Percentiles rank a stretch among this genome's conserved stretches.
Conservation (phyloP, 2,888 invertebrate genomes). For the Luffia ferchaultella region DNA sequence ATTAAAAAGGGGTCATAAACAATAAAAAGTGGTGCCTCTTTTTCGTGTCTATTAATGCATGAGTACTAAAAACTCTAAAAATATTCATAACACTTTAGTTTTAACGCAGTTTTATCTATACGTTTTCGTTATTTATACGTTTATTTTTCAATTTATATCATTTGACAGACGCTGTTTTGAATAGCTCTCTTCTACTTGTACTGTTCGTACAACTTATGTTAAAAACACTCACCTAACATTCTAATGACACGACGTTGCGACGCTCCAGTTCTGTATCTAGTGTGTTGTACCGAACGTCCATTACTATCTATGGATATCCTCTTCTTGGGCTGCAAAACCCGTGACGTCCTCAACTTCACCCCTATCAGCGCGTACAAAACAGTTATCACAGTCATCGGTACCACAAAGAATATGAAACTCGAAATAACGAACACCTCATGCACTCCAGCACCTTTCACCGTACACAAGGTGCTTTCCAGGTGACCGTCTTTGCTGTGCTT, state of each 20-base stretch:
- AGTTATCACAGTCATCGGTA: constrained; percentile 87
- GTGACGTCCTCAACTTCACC: constrained; percentile 72
- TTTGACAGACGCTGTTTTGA: too few relatives aligned
- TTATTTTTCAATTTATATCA: too few relatives aligned
- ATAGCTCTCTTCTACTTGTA: too few relatives aligned
- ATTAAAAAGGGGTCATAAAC: too few relatives aligned
- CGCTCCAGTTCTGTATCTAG: constrained; percentile 62
- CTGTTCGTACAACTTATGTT: too few relatives aligned
- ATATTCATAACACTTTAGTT: too few relatives aligned
- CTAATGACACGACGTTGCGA: constrained; percentile 74
- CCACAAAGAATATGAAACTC: constrained; percentile 82
- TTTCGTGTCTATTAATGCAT: too few relatives aligned
- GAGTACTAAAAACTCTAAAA: too few relatives aligned
- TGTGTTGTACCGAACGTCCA: constrained; percentile 34
- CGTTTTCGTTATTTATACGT: too few relatives aligned
- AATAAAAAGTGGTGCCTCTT: too few relatives aligned
- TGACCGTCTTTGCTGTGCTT: constrained; percentile 38
- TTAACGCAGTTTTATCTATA: too few relatives aligned
- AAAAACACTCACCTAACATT: constrained; percentile 81
- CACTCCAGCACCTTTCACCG: constrained; percentile 64
- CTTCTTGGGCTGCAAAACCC: constrained; percentile 67
- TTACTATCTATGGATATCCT: constrained; percentile 57
- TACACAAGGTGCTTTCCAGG: constrained; percentile 59
- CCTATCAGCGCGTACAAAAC: constrained; percentile 83
- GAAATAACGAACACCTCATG: constrained; percentile 83